A percentile compares a stretch with the other conserved stretches of the same genome.
Evolutionary conservation across 2,113 vertebrate genomes (phyloP).

Genomic region (Coryphaenoides rupestris): DNA sequence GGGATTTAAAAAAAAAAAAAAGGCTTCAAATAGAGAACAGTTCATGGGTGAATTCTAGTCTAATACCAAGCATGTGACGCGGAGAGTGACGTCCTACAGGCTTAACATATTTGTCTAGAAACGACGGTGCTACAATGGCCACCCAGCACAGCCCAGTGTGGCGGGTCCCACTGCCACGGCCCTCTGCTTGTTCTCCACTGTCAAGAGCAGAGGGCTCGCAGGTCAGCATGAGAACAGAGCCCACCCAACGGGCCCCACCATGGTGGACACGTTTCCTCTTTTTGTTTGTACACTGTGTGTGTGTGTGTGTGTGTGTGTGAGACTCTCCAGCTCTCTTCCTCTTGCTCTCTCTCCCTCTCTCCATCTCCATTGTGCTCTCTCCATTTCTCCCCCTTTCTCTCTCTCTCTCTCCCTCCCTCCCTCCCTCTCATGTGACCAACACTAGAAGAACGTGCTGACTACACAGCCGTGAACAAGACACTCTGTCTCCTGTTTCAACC

Average conservation of each 20-base stretch:
- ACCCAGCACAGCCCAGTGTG: neutral
- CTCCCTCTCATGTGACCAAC: slow-evolving; percentile 46
- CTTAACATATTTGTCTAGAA: neutral
- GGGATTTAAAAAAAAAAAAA: slow-evolving; percentile 10
- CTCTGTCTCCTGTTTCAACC: slow-evolving; percentile 42
- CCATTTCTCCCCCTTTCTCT: neutral
- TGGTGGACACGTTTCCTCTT: slow-evolving; percentile 19
- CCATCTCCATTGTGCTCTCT: slow-evolving; percentile 8
- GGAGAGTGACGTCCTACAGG: no score
- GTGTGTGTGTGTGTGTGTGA: no score
- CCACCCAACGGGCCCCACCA: neutral
- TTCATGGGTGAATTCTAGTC: neutral
- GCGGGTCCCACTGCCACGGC: neutral
- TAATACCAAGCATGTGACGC: slow-evolving; percentile 13
- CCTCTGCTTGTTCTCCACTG: slow-evolving; percentile 9
- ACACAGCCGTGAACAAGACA: slow-evolving; percentile 31
- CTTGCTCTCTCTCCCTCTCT: neutral
- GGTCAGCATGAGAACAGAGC: neutral
- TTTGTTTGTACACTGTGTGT: neutral
- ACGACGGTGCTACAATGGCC: slow-evolving; percentile 1
- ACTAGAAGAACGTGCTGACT: slow-evolving; percentile 59
- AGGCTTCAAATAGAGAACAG: neutral
- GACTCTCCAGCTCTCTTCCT: no score
- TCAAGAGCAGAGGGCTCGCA: slow-evolving; percentile 3
- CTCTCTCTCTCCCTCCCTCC: neutral